A percentile compares a stretch with the other conserved stretches of the same genome.
Conservation (phyloP, 2,113 vertebrate genomes). For the Charadrius vociferus region DNA sequence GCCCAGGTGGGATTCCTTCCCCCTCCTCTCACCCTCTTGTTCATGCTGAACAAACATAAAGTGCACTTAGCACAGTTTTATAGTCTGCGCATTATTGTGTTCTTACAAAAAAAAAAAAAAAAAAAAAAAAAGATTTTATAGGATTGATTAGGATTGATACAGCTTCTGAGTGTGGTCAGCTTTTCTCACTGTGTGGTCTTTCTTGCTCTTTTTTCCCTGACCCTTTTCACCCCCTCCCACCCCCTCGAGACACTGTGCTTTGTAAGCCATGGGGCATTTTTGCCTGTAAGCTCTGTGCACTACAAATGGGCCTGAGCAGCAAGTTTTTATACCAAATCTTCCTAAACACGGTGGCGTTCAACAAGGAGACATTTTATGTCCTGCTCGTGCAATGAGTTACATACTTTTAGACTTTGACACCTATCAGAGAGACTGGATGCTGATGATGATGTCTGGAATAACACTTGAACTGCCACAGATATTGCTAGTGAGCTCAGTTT, state of each 20-base stretch:
- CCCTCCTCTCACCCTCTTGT: neutral
- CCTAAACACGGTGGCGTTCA: neutral
- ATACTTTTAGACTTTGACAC: neutral
- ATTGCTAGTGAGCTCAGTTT: neutral
- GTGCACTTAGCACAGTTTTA: neutral
- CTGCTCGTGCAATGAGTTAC: neutral
- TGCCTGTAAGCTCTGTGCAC: neutral
- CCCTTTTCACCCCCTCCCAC: neutral
- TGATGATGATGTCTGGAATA: neutral
- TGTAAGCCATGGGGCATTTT: neutral
- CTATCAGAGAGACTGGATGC: neutral
- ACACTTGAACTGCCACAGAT: neutral
- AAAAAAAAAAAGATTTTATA: neutral
- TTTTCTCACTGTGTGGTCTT: slow-evolving; percentile 67
- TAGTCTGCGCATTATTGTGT: neutral
- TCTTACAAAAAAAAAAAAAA: neutral
- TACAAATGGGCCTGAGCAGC: neutral
- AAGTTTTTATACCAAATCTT: neutral
- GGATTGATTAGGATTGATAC: neutral
- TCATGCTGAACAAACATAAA: neutral
- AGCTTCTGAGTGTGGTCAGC: neutral
- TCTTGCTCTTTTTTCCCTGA: neutral
- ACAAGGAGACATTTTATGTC: neutral
- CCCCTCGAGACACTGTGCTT: neutral
- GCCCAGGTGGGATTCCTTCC: neutral